Evolutionary conservation across 2,113 vertebrate species (phyloP).

Genomic region (Aspiorhynchus laticeps): DNA sequence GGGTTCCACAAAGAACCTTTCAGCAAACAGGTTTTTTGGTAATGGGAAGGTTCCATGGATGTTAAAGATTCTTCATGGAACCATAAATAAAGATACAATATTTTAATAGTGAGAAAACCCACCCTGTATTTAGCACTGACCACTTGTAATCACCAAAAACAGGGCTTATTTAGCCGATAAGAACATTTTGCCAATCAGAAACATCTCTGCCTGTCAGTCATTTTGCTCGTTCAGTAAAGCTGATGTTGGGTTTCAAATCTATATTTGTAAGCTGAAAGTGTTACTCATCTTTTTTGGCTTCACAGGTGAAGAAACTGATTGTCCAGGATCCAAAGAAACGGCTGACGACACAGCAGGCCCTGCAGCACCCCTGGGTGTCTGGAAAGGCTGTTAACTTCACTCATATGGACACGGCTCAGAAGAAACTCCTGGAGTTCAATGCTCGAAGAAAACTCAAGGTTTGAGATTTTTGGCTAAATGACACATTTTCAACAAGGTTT

Average conservation of each 20-base stretch:
- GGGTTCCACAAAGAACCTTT: neutral
- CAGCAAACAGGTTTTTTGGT: neutral
- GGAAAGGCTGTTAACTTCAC: slow-evolving; percentile 87
- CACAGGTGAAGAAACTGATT: slow-evolving; percentile 86
- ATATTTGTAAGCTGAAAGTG: neutral
- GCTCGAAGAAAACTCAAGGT: slow-evolving; percentile 89
- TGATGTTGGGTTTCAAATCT: neutral
- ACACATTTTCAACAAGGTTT: neutral
- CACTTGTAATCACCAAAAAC: neutral
- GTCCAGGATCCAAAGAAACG: slow-evolving; percentile 88
- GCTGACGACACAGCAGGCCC: slow-evolving; percentile 83
- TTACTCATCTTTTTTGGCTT: neutral
- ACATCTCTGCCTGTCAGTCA: neutral
- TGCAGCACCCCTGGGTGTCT: slow-evolving; percentile 89
- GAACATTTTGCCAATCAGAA: neutral
- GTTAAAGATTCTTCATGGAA: neutral
- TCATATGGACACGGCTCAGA: slow-evolving; percentile 89
- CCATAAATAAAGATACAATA: neutral
- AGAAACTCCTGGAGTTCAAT: slow-evolving; percentile 91
- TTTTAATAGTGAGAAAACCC: neutral
- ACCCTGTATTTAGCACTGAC: neutral
- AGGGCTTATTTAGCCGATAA: neutral
- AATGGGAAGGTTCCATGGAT: neutral
- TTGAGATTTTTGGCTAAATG: slow-evolving; percentile 46
- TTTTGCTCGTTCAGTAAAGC: neutral